Percentiles rank a stretch among this genome's conserved stretches.
These are phyloP conservation scores for Agrochola lota DNA, from an alignment of 2,888 invertebrate species.

Conservation along the genomic window DNA sequence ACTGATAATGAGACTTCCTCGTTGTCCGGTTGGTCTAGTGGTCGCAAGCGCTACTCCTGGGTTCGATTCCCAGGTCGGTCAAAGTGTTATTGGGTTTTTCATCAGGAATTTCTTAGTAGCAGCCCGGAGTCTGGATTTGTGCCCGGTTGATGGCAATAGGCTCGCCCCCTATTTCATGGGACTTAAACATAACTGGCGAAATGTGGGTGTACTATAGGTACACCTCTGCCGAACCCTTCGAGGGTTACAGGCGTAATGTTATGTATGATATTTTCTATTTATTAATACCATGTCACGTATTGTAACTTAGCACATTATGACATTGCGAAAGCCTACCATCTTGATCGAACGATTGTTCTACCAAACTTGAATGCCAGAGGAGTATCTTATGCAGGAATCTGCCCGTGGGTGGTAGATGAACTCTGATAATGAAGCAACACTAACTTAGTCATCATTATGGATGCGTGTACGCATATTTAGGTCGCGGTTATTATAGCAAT, in stretches of 20 bases:
- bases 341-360: constrained; percentile 38
- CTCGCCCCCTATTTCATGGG: background rate
- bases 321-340: constrained; percentile 17
- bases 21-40: background rate
- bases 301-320: background rate
- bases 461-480: constrained; percentile 36
- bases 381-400: constrained; percentile 49
- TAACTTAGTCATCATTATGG: constrained; percentile 50
- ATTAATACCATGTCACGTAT: background rate
- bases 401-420: constrained; percentile 52
- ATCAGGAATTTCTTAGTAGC: background rate
- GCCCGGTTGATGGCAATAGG: background rate
- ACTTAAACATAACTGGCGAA: background rate
- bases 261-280: background rate
- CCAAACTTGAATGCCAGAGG: constrained; percentile 32
- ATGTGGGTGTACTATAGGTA: background rate
- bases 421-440: constrained; percentile 41
- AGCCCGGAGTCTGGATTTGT: background rate
- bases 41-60: background rate
- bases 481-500: constrained; percentile 37
- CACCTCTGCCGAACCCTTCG: background rate
- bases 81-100: background rate
- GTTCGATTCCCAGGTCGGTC: background rate
- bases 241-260: background rate
- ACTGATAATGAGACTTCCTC: background rate